Conservation (phyloP, 2,113 vertebrate species). For the Sturnira hondurensis region DNA sequence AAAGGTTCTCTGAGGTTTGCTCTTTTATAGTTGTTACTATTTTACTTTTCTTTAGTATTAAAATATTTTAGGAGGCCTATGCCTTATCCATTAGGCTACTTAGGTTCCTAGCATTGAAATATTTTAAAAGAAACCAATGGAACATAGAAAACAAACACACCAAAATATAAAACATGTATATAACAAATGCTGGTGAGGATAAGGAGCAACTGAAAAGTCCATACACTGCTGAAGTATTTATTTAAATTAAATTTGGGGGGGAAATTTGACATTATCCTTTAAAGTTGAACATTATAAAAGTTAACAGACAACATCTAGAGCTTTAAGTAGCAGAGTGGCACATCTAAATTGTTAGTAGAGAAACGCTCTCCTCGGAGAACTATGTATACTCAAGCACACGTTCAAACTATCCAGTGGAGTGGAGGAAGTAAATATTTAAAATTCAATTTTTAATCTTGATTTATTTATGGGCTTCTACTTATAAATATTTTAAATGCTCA, state of each 20-base stretch:
- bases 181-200: neutral
- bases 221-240: neutral
- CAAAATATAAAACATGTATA: constrained; percentile 29
- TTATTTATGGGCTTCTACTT: neutral
- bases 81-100: no score
- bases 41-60: neutral
- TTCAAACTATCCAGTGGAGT: neutral
- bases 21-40: neutral
- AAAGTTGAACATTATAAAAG: neutral
- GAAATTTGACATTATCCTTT: neutral
- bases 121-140: neutral
- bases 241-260: neutral
- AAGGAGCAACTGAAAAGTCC: neutral
- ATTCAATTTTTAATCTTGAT: neutral
- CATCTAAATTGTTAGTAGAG: neutral
- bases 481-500: neutral
- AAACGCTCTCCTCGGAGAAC: neutral
- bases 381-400: neutral
- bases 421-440: neutral
- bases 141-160: neutral
- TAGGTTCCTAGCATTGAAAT: neutral
- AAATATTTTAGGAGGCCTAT: no score
- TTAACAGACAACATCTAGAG: neutral
- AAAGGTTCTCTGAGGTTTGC: neutral
- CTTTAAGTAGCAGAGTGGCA: neutral